Conservation (phyloP, 2,888 invertebrate species). For the Lithosia quadra region DNA sequence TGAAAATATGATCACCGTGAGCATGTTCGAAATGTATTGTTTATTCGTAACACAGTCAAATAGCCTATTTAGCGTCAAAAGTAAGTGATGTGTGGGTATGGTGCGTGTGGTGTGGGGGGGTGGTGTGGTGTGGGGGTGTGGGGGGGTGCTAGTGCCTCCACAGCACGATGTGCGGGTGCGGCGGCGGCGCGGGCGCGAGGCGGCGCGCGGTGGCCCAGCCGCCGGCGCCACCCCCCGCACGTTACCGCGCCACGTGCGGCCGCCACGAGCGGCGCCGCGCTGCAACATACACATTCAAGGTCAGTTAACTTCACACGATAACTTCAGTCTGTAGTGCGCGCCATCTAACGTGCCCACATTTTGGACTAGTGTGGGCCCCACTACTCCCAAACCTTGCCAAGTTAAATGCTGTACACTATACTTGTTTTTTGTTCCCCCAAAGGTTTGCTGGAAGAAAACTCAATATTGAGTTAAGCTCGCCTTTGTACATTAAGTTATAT, state of each 20-base stretch:
- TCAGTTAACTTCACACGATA: too few relatives aligned
- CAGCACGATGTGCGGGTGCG: neutral
- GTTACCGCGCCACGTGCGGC: constrained; percentile 4
- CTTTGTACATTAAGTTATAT: too few relatives aligned
- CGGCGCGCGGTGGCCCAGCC: neutral
- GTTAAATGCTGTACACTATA: too few relatives aligned
- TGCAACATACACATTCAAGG: neutral
- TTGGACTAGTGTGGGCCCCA: too few relatives aligned
- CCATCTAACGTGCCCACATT: too few relatives aligned
- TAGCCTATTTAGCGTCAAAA: neutral
- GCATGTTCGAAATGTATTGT: too few relatives aligned
- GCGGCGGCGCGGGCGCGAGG: neutral
- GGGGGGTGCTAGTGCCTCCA: neutral
- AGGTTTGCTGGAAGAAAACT: too few relatives aligned
- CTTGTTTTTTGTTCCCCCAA: too few relatives aligned
- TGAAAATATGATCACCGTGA: too few relatives aligned
- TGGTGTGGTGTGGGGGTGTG: neutral
- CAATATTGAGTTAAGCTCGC: too few relatives aligned
- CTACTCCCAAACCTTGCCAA: too few relatives aligned
- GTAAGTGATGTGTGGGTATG: neutral
- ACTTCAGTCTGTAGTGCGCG: too few relatives aligned
- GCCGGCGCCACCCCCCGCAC: neutral
- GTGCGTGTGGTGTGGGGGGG: neutral
- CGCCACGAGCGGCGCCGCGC: neutral
- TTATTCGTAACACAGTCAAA: neutral